Evolutionary conservation across 2,113 vertebrate genomes (phyloP), one percentile per base, ranked within the genome.

Genomic region (Orcinus orca): DNA sequence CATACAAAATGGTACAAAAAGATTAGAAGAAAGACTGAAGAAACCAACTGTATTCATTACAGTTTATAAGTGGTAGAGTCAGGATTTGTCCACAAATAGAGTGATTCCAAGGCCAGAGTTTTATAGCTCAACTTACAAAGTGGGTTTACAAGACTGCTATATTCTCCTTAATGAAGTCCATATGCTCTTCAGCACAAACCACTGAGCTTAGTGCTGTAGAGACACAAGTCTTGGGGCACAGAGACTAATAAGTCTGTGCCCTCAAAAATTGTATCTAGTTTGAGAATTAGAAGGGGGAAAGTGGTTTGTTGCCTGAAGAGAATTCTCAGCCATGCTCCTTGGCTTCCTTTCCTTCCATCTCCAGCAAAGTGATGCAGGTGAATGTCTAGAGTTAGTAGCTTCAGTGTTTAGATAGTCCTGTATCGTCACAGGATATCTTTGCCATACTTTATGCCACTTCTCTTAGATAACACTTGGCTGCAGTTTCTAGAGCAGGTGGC

Each of bases 391-490:
- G 10, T 29, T 26, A 71, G 25, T 53, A 65, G 8, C 60, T 87
- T 31, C 33, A 18, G 20, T 74, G 53, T 87, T 96, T 90, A 53
- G 62, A 81, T 4, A 68, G 9, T 44, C 12, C 33, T 68, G 26
- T n/a, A 23, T 62, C 25, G 11, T 71, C 36, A 38, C 47, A 65
- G 41, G 36, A 63, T 62, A 84, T 79, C 58, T 91, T 96, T 89
- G 62, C 77, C 84, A 31, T 76, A 81, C 71, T 96, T 96, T 92
- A 87, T 33, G 13, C 53, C 44, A 68, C 71, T 92, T 96, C 47
- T 97, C 92, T 98, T 94, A 97, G 93, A 96, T 97, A 95, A 88
- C 76, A 95, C 83, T 97, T 98, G 97, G 96, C 97, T 97, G n/a
- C 29, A 65, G 29, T 94, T 97, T 90, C 55, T 82, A 67, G 80